Evolutionary conservation across 2,888 invertebrate genomes (phyloP).

Genomic region (Drosophila antonietae): DNA sequence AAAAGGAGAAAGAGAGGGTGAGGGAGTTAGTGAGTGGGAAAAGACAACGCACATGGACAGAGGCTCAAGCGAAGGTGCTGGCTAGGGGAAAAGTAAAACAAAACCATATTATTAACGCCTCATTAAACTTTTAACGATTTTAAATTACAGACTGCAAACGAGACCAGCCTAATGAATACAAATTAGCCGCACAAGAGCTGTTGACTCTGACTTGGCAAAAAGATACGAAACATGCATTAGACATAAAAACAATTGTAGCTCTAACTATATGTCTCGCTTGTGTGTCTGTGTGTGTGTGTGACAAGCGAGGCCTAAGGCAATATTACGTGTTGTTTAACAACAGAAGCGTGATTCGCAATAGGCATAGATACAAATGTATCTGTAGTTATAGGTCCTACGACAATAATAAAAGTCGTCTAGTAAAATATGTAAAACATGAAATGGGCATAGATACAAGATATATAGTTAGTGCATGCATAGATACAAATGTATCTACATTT

Average conservation of each 20-base stretch:
- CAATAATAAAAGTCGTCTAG: not conserved
- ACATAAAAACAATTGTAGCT: slow-evolving; percentile 4
- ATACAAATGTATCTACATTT: not conserved
- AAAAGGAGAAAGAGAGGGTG: not conserved
- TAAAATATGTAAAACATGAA: not conserved
- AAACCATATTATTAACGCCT: slow-evolving; percentile 80
- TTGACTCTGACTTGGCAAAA: slow-evolving; percentile 34
- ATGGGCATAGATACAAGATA: not conserved
- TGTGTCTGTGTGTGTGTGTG: slow-evolving; percentile 1
- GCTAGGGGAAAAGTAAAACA: slow-evolving; percentile 68
- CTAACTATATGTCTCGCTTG: not conserved
- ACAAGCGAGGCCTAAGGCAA: slow-evolving; percentile 27
- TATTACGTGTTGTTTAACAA: not conserved
- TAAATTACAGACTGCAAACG: slow-evolving; percentile 76
- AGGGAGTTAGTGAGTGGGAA: not conserved
- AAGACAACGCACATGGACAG: slow-evolving; percentile 5
- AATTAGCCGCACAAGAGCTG: slow-evolving; percentile 74
- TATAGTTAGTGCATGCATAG: not conserved
- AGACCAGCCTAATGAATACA: slow-evolving; percentile 79
- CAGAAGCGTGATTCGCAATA: not conserved
- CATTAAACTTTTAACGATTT: slow-evolving; percentile 82
- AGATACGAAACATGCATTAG: slow-evolving; percentile 36
- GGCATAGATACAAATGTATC: not conserved
- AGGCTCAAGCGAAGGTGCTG: slow-evolving; percentile 17
- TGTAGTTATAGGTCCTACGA: not conserved